Base-by-base conservation (phyloP, 2,797 vertebrate genomes). In the Muraenolepis orangiensis region DNA sequence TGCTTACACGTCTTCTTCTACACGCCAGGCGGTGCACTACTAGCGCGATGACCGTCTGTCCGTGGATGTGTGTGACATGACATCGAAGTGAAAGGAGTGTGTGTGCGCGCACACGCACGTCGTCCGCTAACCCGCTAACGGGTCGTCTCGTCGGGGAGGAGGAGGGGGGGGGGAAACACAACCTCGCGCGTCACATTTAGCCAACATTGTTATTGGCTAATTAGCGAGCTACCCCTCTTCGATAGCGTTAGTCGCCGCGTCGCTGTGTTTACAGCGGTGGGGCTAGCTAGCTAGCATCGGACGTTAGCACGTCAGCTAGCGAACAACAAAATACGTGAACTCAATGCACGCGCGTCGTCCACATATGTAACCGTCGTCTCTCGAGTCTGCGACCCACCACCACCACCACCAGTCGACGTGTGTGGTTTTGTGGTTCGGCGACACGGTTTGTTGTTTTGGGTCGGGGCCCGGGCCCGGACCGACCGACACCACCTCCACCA, bases 171-270 rank as follows among this genome's bases (percentile, higher is more conserved):
- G n/a, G n/a, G n/a, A n/a, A n/a, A n/a, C n/a, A n/a, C n/a, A n/a
- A n/a, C n/a, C 68, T 30, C 36, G 73, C 83, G 78, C 80, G 72
- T 74, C 40, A 32, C 84, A 84, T 81, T 83, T 87, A 82, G 87
- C 87, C 87, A 83, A 80, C 82, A 74, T 84, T 91, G 89, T 92
- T 90, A 34, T 91, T 91, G 90, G 92, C 88, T 75, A 18, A 81
- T 87, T 89, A 88, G 88, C 81, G 68, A 57, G 64, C 75, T 40
- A n/a, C n/a, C n/a, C 70, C 69, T 72, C 30, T 26, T 20, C 74
- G 80, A 20, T 23, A 66, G 64, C 64, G 8, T 74, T 87, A 85
- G 85, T 84, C 74, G 74, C 81, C 20, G 32, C 3, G 72, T 83
- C 79, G 73, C 87, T 77, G 81, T 90, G 88, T 90, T 90, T 90